These are phyloP conservation scores for Eptesicus fuscus DNA, from an alignment of 2,113 vertebrate genomes.

Conservation along the genomic window DNA sequence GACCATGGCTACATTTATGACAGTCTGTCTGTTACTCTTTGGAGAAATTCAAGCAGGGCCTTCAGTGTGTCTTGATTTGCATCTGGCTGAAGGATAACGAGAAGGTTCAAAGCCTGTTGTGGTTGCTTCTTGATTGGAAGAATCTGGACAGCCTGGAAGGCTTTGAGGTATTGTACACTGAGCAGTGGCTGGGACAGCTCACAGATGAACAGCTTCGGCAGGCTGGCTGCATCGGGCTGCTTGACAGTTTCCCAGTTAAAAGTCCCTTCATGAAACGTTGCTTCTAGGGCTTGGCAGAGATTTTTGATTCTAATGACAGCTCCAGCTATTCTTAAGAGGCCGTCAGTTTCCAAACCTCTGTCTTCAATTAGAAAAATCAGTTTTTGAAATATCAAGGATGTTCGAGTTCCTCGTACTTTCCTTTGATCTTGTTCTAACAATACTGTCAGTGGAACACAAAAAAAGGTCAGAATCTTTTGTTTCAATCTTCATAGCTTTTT, in stretches of 20 bases:
- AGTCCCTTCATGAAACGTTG: conserved; percentile 89
- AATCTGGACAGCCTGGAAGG: conserved; percentile 92
- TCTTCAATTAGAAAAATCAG: too few relatives aligned
- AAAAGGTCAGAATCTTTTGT: conserved; percentile 92
- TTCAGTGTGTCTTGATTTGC: conserved; percentile 93
- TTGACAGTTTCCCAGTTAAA: conserved; percentile 95
- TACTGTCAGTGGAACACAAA: conserved; percentile 88
- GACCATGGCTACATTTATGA: conserved; percentile 94
- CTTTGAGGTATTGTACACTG: conserved; percentile 92
- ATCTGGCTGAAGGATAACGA: conserved; percentile 93
- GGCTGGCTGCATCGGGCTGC: conserved; percentile 94
- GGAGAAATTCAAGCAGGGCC: conserved; percentile 96
- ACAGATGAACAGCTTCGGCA: conserved; percentile 95
- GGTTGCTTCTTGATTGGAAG: conserved; percentile 92
- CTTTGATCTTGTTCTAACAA: conserved; percentile 96
- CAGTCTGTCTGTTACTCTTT: conserved; percentile 92
- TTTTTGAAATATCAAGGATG: conserved; percentile 93
- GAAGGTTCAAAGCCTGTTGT: conserved; percentile 95
- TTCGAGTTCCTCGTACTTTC: conserved; percentile 86
- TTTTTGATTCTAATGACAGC: conserved; percentile 76
- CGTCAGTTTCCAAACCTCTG: too few relatives aligned
- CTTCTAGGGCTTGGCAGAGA: conserved; percentile 96
- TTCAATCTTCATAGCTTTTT: conserved; percentile 80
- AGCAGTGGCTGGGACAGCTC: conserved; percentile 95
- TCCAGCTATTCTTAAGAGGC: too few relatives aligned